A percentile compares a stretch with the other conserved stretches of the same genome.
Evolutionary conservation across 1,140 invertebrate genomes (phyloP).

Genomic region (Drosophila ohnishii): DNA sequence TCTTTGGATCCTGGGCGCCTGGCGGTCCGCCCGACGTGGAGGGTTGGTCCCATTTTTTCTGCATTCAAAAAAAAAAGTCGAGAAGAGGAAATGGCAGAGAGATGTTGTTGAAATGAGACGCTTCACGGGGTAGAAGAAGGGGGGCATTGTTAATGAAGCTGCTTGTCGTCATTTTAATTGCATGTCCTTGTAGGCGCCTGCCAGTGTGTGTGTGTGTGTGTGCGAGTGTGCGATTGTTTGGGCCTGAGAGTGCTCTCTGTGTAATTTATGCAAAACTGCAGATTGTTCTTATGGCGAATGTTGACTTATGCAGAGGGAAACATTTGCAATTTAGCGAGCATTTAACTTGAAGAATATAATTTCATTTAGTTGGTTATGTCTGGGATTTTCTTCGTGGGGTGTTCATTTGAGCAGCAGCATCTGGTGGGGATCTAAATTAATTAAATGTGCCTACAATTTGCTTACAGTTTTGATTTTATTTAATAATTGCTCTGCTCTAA

Average conservation of each 20-base stretch:
- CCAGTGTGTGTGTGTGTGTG: background rate
- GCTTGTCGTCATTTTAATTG: constrained; percentile 75
- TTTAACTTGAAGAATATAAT: constrained; percentile 42
- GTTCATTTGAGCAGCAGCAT: constrained; percentile 15
- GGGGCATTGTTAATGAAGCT: constrained; percentile 70
- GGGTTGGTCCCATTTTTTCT: constrained; percentile 80
- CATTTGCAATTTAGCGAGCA: constrained; percentile 26
- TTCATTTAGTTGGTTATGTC: constrained; percentile 23
- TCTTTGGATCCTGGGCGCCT: constrained; percentile 77
- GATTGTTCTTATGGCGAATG: constrained; percentile 44
- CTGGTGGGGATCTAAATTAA: background rate
- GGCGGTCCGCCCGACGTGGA: constrained; percentile 68
- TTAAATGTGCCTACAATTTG: constrained; percentile 7
- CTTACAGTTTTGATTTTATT: background rate
- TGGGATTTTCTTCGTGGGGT: constrained; percentile 7
- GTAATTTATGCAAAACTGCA: constrained; percentile 59
- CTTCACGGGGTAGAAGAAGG: constrained; percentile 1
- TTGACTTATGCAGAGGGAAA: constrained; percentile 28
- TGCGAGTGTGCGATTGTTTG: constrained; percentile 20
- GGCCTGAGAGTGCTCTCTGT: constrained; percentile 20
- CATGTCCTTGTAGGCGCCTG: constrained; percentile 47
- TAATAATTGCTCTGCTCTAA: no score
- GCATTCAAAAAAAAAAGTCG: constrained; percentile 17
- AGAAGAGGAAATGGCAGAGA: constrained; percentile 4
- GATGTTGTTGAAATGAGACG: constrained; percentile 37